Evolutionary conservation across 2,113 vertebrate genomes (phyloP).

Genomic region (Arizona elegans): DNA sequence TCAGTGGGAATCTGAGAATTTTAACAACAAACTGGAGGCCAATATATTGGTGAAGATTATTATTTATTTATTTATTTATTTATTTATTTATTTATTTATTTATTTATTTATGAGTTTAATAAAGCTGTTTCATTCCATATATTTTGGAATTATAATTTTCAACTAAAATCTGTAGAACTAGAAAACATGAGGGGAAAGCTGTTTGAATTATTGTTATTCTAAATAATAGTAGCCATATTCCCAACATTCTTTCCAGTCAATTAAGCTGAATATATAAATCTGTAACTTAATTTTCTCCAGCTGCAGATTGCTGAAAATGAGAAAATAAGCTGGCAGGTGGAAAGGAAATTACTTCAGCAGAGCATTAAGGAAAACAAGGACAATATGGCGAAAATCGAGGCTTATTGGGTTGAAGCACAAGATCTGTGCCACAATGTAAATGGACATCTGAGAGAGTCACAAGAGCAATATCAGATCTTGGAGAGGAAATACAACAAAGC

Average conservation of each 20-base stretch:
- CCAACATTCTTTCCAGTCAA: background rate
- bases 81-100: too few species aligned
- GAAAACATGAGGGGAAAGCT: background rate
- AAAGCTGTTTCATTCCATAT: background rate
- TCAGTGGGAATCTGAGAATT: background rate
- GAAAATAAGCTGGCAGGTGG: slow-evolving; percentile 94
- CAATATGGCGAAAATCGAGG: slow-evolving; percentile 94
- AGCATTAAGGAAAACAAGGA: slow-evolving; percentile 98
- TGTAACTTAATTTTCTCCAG: slow-evolving; percentile 66
- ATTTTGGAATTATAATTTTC: background rate
- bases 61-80: background rate
- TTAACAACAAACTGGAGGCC: background rate
- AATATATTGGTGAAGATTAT: background rate
- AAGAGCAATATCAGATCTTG: slow-evolving; percentile 92
- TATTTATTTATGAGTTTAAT: too few species aligned
- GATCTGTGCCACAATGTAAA: slow-evolving; percentile 95
- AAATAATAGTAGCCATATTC: background rate
- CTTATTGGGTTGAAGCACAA: slow-evolving; percentile 98
- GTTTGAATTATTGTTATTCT: background rate
- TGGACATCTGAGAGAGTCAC: slow-evolving; percentile 96
- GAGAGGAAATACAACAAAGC: slow-evolving; percentile 99
- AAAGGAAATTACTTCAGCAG: slow-evolving; percentile 92
- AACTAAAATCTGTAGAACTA: background rate
- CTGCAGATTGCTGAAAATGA: slow-evolving; percentile 91
- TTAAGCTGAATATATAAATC: slow-evolving; percentile 11